phyloP scores from a whole-genome alignment of 35 echinoderm and acorn worm genomes.

The Hemicentrotus pulcherrimus region DNA sequence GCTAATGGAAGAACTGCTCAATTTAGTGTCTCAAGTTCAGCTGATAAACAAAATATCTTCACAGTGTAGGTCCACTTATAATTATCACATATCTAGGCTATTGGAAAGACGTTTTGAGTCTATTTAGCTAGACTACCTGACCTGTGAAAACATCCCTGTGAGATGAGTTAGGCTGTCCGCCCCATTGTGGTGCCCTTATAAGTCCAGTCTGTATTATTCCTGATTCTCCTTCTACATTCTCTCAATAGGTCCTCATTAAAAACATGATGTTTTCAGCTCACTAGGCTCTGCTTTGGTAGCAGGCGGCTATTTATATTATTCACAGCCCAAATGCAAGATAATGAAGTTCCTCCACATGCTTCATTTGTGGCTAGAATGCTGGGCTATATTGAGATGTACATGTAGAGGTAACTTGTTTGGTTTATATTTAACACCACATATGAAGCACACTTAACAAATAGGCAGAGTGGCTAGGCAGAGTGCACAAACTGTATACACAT shows the following conservation, averaged over 20 bases:
- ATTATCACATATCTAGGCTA: no score
- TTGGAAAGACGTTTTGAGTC: not conserved
- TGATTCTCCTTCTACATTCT: not conserved
- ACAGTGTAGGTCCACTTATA: no score
- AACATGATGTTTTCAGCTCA: not conserved
- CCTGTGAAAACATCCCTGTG: not conserved
- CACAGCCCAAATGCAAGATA: not conserved
- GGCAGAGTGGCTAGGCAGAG: no score
- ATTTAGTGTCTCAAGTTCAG: no score
- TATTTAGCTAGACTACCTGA: not conserved
- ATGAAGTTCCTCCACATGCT: not conserved
- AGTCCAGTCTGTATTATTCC: slow-evolving; percentile 15
- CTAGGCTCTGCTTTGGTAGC: no score
- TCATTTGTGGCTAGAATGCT: not conserved
- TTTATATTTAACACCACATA: no score
- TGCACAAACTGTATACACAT: no score
- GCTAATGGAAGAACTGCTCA: no score
- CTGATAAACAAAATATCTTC: no score
- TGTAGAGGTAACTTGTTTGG: not conserved
- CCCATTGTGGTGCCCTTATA: slow-evolving; percentile 25
- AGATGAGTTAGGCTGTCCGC: slow-evolving; percentile 7
- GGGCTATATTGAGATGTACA: not conserved
- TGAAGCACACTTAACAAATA: no score
- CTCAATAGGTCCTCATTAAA: not conserved
- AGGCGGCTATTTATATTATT: no score